phyloP scores from a whole-genome alignment of 2,888 invertebrate species.

The Bursaphelenchus okinawaensis region DNA sequence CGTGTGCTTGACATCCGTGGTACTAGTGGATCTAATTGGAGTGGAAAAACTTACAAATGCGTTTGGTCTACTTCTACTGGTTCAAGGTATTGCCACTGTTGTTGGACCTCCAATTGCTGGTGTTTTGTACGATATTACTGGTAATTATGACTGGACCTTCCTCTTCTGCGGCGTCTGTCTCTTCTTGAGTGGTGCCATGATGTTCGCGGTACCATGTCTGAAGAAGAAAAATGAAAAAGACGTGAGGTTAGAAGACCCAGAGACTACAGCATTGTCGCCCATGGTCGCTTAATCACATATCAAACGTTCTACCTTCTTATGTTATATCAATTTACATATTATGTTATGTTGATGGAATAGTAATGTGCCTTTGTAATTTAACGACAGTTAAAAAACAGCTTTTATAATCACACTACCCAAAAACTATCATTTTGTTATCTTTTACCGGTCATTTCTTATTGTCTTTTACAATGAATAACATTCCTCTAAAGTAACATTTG shows the following conservation, averaged over 20 bases:
- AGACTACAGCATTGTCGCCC: neutral
- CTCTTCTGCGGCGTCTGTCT: constrained; percentile 70
- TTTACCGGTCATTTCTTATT: too few species aligned
- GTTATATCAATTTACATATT: too few species aligned
- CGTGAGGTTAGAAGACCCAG: neutral
- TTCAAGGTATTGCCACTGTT: constrained; percentile 86
- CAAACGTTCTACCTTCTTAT: too few species aligned
- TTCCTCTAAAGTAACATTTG: too few species aligned
- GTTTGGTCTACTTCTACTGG: constrained; percentile 88
- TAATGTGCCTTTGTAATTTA: too few species aligned
- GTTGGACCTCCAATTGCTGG: constrained; percentile 76
- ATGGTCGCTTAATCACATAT: neutral
- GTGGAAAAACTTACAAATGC: constrained; percentile 92
- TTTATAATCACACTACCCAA: too few species aligned
- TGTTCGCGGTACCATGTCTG: constrained; percentile 47
- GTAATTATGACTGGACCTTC: constrained; percentile 80
- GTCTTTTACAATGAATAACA: too few species aligned
- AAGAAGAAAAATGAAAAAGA: constrained; percentile 9
- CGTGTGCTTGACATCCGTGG: constrained; percentile 93
- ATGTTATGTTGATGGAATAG: too few species aligned
- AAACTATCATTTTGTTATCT: too few species aligned
- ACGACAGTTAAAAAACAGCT: too few species aligned
- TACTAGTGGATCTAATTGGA: constrained; percentile 89
- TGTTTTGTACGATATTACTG: constrained; percentile 71
- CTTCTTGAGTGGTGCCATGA: constrained; percentile 48